These are phyloP conservation scores for Tenthredo livida DNA, from an alignment of 2,888 invertebrate species.

Conservation along the genomic window DNA sequence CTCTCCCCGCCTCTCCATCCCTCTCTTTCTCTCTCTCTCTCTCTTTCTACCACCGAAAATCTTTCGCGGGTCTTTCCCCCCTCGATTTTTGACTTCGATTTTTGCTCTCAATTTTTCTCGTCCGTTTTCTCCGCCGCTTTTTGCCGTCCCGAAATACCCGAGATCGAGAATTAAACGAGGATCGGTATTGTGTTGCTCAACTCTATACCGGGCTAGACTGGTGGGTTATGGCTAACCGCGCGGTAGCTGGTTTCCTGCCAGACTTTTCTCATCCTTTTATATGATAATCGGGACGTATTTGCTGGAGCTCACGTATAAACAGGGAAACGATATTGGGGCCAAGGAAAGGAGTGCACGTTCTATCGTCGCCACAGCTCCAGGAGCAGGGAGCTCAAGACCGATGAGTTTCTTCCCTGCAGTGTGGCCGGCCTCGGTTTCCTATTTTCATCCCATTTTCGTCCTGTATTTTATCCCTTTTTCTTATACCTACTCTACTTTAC, in stretches of 20 bases:
- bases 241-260: conserved; percentile 31
- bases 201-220: background rate
- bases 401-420: conserved; percentile 22
- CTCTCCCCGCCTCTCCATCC: background rate
- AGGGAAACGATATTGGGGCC: conserved; percentile 68
- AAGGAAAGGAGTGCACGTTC: conserved; percentile 53
- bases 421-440: conserved; percentile 28
- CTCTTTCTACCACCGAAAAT: conserved; percentile 1
- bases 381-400: background rate
- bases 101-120: background rate
- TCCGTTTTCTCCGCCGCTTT: conserved; percentile 27
- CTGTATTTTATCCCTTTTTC: conserved; percentile 8
- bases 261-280: conserved; percentile 69
- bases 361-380: background rate
- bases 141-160: background rate
- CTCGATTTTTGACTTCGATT: conserved; percentile 6
- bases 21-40: background rate
- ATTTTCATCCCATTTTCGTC: conserved; percentile 56
- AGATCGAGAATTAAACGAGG: background rate
- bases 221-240: background rate
- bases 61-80: background rate
- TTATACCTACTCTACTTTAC: background rate
- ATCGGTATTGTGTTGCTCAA: background rate
- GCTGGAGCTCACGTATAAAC: conserved; percentile 72
- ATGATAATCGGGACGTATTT: conserved; percentile 76